Base-by-base conservation (phyloP, 2,113 vertebrate genomes). In the Nothobranchius kuhntae region DNA sequence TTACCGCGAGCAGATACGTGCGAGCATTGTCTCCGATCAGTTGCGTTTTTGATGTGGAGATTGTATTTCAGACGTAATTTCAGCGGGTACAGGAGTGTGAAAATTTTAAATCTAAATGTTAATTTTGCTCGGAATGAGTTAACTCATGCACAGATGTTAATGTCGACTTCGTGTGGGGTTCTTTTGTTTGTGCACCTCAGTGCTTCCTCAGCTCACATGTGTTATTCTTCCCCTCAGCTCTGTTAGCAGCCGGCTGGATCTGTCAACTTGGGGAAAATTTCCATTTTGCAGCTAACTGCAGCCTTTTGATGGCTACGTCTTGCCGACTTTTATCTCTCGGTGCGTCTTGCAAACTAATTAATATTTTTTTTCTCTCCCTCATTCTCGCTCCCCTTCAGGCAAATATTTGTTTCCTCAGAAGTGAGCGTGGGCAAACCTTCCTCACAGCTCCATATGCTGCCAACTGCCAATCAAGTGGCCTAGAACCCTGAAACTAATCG, bases 331-430 rank as follows among this genome's bases (percentile, higher is more conserved):
- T 95, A 95, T 96, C 92, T 93, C 91, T 93, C 92, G 89, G 91
- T 91, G 93, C 92, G 92, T 94, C 95, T 40, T 95, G 95, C 93
- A 96, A 97, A 96, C 94, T 96, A 96, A 96, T 97, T 96, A 95
- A 96, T 96, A 95, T 95, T 95, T 89, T 95, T 95, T 71, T 62
- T 83, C 83, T 88, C 92, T 93, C 92, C 26, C 70, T 71, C 71
- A 72, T 77, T 83, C 73, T 63, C 45, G 47, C 52, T 68, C 80
- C 91, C 93, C 95, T 95, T 94, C 93, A 95, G 94, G 95, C 93
- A 96, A 96, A 96, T 96, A 95, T 96, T 95, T 98, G 95, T 95
- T 93, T 96, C 94, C 94, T 96, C 95, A 94, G 94, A 95, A 95
- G 93, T 96, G 94, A 97, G 95, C 94, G 93, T 95, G 93, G 91